A percentile compares a stretch with the other conserved stretches of the same genome.
These are phyloP conservation scores for Heliothis subflexa DNA, from an alignment of 1,140 invertebrate species.

Conservation along the genomic window DNA sequence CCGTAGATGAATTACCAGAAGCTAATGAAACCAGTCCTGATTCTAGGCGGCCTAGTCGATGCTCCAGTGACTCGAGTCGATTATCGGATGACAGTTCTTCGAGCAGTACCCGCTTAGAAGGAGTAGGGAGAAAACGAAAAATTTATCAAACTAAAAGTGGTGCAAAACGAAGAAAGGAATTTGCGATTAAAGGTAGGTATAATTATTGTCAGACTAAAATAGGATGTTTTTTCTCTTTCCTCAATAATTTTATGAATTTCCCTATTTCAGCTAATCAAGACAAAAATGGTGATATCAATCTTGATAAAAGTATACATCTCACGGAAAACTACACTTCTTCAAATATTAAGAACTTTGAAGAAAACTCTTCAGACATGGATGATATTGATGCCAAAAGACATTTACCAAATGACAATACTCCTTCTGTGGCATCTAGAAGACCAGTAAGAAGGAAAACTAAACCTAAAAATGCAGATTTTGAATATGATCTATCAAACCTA, in stretches of 20 bases:
- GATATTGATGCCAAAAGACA: conserved; percentile 68
- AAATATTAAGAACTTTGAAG: conserved; percentile 73
- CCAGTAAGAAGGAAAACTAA: conserved; percentile 89
- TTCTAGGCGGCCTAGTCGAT: conserved; percentile 76
- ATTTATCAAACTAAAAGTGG: conserved; percentile 61
- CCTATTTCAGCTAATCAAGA: conserved; percentile 66
- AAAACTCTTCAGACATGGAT: conserved; percentile 83
- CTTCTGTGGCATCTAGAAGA: conserved; percentile 74
- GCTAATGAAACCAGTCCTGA: conserved; percentile 65
- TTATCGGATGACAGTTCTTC: conserved; percentile 80
- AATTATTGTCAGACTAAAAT: neutral
- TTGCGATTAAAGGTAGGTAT: conserved; percentile 60
- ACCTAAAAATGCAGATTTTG: conserved; percentile 89
- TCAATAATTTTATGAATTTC: conserved; percentile 23
- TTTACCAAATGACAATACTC: conserved; percentile 40
- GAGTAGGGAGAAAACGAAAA: conserved; percentile 73
- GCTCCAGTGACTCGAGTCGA: conserved; percentile 80
- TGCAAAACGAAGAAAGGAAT: conserved; percentile 69
- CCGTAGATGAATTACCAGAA: conserved; percentile 61
- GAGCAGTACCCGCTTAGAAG: conserved; percentile 69
- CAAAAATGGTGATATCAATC: conserved; percentile 53
- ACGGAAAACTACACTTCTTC: conserved; percentile 62
- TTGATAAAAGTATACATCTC: conserved; percentile 31
- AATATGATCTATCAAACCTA: conserved; percentile 88
- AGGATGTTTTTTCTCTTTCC: neutral